Base-by-base conservation (phyloP, 1,140 invertebrate species). In the Zaprionus africanus region DNA sequence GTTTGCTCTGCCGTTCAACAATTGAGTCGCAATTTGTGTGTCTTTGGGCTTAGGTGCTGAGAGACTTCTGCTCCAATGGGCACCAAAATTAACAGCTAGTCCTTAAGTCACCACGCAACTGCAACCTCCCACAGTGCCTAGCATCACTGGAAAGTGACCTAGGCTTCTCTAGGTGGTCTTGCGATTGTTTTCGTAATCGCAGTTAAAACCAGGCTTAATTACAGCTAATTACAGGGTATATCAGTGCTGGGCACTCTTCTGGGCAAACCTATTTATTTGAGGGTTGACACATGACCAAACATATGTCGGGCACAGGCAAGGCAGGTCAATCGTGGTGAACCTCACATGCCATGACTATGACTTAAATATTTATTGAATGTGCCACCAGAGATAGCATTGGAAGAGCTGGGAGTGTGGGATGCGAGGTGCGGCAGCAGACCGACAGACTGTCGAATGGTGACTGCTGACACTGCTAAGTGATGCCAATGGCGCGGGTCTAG, bases 301-400 rank as follows among this genome's bases (percentile, higher is more conserved):
- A 64, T 19, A 31, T 53, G 17, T 34, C 43, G 34, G 9, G 13
- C 43, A 51, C 13, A 24, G 6, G 43, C 17, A 24, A n/a, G 56
- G 28, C 71, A 54, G 65, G 64, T 74, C 71, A 69, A 59, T 64
- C 60, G 67, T 64, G 73, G 31, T 17, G 24, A 63, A 34, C 60
- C 43, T 64, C 34, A 49, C 59, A 64, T 63, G 34, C 54, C 28
- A 63, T 53, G 61, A 60, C 36, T 24, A 41, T 12, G 61, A 58
- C 79, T 87, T 65, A 83, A 88, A 78, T 78, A 80, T 86, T 87
- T 86, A 80, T 82, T 74, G 77, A 82, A 86, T 74, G 75, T 63
- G 66, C 61, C 57, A 24, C 67, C 49, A 28, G 51, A 67, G 69
- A 36, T 24, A 49, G 22, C 15, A 49, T 24, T 22, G 28, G 46